These are phyloP conservation scores for Mantis religiosa DNA, from an alignment of 2,888 invertebrate species.

Conservation along the genomic window DNA sequence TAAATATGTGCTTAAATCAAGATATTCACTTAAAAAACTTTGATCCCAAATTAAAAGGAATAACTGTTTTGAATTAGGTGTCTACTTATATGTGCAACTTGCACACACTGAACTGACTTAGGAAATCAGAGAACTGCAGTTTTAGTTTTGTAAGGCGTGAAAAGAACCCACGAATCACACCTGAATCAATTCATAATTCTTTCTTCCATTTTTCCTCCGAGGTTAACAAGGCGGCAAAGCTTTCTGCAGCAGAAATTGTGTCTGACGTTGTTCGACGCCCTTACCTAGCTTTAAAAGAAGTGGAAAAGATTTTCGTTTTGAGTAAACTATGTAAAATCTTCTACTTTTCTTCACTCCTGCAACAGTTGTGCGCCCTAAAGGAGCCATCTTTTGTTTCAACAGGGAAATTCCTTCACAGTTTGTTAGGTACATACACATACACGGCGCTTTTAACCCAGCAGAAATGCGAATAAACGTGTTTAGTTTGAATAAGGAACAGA, in stretches of 20 bases:
- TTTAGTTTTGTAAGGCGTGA: neutral
- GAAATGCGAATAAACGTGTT: neutral
- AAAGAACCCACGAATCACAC: neutral
- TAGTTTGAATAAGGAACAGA: neutral
- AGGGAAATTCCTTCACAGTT: neutral
- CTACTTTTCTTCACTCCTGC: neutral
- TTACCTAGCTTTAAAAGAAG: neutral
- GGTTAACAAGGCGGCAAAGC: neutral
- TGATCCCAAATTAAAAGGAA: too few relatives aligned
- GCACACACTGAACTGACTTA: too few relatives aligned
- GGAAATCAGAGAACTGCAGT: too few relatives aligned
- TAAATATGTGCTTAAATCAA: too few relatives aligned
- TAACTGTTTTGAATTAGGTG: too few relatives aligned
- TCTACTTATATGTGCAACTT: too few relatives aligned
- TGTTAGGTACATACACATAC: neutral
- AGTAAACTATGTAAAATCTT: neutral
- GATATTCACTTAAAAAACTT: too few relatives aligned
- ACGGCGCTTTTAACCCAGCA: neutral
- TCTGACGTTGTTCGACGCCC: neutral
- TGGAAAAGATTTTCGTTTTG: neutral
- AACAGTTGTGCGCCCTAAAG: neutral
- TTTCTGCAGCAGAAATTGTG: neutral
- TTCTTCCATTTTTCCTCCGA: neutral
- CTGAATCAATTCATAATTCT: neutral
- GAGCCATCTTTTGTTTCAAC: neutral